Evolutionary conservation across 2,888 invertebrate genomes (phyloP), one percentile per base, ranked within the genome.

Genomic region (Aleiodes testaceus): DNA sequence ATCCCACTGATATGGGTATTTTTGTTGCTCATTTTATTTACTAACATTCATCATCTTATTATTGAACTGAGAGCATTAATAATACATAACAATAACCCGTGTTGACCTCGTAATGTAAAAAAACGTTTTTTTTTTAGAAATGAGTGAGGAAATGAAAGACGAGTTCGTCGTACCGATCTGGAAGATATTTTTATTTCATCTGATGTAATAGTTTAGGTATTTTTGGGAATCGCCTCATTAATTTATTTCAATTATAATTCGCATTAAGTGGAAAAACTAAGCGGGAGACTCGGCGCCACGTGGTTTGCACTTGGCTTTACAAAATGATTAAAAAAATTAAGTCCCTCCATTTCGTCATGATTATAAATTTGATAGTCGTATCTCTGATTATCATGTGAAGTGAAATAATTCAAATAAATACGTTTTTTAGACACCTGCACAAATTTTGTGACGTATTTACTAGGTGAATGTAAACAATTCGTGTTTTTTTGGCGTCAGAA

Each of bases 111-210:
- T 16, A 44, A 9, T 44, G 7, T 26, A 52, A 36, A n/a, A 18
- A 36, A 36, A 18, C 16, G 14, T 5, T 18, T 26, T 61, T 42
- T 36, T 14, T 18, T 18, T n/a, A 12, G 1, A 42, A 52, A 42
- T 12, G 36, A 30, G 30, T 18, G 5, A 55, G 47, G 36, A 47
- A 36, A 59, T n/a, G n/a, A n/a, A n/a, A n/a, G n/a, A n/a, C n/a
- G n/a, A n/a, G n/a, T n/a, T n/a, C n/a, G n/a, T n/a, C n/a, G n/a
- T n/a, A n/a, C n/a, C n/a, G n/a, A n/a, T n/a, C n/a, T 47, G 45
- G 20, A 63, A n/a, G 63, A 63, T 63, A 63, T 63, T 63, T 63
- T 45, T 63, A 63, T 44, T 63, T 63, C 53, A 14, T 14, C 55
- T 55, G 55, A 55, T 16, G 55, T 59, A 59, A 59, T 18, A 14